Conservation (phyloP, 2,888 invertebrate species). For the Nomada fucata region DNA sequence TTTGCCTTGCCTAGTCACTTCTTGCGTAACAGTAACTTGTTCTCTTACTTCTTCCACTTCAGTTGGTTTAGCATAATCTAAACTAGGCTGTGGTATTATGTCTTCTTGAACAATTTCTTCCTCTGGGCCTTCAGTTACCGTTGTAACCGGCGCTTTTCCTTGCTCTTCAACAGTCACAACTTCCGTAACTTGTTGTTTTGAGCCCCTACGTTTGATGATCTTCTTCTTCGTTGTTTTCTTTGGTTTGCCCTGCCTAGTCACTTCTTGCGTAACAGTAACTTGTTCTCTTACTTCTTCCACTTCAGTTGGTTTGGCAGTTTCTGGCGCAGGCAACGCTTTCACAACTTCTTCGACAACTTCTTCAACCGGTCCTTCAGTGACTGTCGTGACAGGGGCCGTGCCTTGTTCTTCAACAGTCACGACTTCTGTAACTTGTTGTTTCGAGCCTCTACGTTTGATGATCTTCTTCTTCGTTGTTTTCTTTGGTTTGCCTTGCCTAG, state of each 20-base stretch:
- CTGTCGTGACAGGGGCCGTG: conserved; percentile 67
- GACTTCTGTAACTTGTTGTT: conserved; percentile 72
- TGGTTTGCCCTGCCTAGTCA: conserved; percentile 62
- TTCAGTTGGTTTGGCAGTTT: conserved; percentile 82
- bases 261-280: conserved; percentile 72
- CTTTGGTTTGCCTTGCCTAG: conserved; percentile 83
- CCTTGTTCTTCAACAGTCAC: conserved; percentile 76
- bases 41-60: conserved; percentile 75
- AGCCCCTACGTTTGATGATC: conserved; percentile 71
- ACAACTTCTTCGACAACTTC: conserved; percentile 80
- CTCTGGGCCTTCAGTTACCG: conserved; percentile 71
- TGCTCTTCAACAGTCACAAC: conserved; percentile 56
- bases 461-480: conserved; percentile 71
- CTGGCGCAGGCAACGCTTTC: conserved; percentile 73
- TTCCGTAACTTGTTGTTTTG: conserved; percentile 72
- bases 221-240: conserved; percentile 72
- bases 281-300: conserved; percentile 70
- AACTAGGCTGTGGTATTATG: background rate
- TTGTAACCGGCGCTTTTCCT: conserved; percentile 71
- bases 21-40: conserved; percentile 73
- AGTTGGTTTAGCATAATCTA: conserved; percentile 76
- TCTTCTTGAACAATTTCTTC: conserved; percentile 60
- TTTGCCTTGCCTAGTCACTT: conserved; percentile 82
- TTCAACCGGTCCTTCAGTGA: conserved; percentile 68
- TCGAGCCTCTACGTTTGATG: conserved; percentile 62